Conservation (phyloP, 2,797 vertebrate genomes). For the Peromyscus aztecus region DNA sequence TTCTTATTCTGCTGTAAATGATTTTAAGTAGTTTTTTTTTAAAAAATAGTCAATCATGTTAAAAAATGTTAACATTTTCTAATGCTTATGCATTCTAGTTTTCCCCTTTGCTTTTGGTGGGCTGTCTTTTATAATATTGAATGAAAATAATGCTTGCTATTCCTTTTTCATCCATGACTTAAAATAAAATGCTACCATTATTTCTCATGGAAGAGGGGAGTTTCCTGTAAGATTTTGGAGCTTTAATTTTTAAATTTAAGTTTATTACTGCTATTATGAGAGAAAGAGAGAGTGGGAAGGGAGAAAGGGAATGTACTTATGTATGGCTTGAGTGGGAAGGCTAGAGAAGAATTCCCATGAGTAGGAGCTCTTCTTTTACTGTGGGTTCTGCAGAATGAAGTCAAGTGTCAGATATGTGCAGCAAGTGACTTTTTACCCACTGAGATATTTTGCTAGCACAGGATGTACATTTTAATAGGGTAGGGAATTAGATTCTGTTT, state of each 20-base stretch:
- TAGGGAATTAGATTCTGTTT: constrained; percentile 17
- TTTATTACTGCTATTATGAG: neutral
- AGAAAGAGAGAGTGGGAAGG: neutral
- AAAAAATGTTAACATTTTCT: neutral
- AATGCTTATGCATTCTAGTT: neutral
- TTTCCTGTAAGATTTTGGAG: neutral
- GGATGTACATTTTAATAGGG: neutral
- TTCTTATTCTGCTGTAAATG: constrained; percentile 5
- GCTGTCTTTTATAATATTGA: neutral
- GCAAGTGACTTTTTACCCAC: neutral
- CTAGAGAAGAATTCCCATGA: neutral
- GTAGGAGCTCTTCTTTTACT: neutral
- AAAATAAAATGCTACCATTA: neutral
- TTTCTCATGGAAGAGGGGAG: neutral
- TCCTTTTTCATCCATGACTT: constrained; percentile 15
- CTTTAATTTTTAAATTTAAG: neutral
- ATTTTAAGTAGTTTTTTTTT: neutral
- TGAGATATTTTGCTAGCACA: neutral
- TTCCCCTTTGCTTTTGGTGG: constrained; percentile 29
- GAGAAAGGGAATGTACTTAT: neutral
- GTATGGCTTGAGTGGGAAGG: neutral
- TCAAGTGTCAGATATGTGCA: neutral
- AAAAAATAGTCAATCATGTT: neutral
- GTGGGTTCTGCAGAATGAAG: neutral
- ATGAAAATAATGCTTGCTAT: neutral